These are phyloP conservation scores for Craniophora ligustri DNA, from an alignment of 2,888 invertebrate species.

Conservation along the genomic window DNA sequence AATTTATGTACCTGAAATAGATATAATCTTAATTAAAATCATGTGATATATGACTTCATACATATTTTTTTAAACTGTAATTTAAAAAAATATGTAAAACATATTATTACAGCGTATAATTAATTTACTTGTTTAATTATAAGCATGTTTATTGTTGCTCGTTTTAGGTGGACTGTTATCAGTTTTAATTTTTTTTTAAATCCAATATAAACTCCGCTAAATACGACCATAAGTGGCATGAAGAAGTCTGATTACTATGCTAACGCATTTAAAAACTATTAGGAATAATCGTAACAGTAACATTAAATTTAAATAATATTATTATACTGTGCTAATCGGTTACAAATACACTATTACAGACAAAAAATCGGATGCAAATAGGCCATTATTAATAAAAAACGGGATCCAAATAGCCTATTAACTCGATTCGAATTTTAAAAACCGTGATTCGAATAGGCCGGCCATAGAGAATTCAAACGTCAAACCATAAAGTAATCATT, in stretches of 20 bases:
- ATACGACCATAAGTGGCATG: conserved; percentile 14
- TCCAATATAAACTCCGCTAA: conserved; percentile 12
- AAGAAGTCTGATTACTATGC: conserved; percentile 19
- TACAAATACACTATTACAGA: conserved; percentile 27
- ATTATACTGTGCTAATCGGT: conserved; percentile 46
- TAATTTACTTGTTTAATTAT: conserved; percentile 25
- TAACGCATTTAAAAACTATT: conserved; percentile 30
- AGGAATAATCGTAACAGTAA: conserved; percentile 34
- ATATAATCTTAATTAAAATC: neutral
- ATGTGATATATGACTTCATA: conserved; percentile 1
- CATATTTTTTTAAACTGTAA: conserved; percentile 23
- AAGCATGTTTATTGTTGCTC: too few species aligned
- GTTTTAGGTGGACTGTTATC: too few species aligned
- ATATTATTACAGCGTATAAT: conserved; percentile 23
- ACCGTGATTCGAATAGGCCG: conserved; percentile 30
- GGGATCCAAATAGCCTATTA: conserved; percentile 42
- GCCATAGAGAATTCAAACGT: conserved; percentile 22
- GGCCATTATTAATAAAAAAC: conserved; percentile 46
- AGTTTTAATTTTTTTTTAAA: too few species aligned
- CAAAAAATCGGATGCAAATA: conserved; percentile 28
- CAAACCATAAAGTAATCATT: conserved; percentile 36
- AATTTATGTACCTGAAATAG: neutral
- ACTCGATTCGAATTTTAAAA: conserved; percentile 36
- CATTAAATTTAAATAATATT: conserved; percentile 38
- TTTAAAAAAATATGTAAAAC: conserved; percentile 9